Percentiles rank a stretch among this genome's conserved stretches.
Evolutionary conservation across 2,888 invertebrate species (phyloP).

Genomic region (Monoplex corrugatus): DNA sequence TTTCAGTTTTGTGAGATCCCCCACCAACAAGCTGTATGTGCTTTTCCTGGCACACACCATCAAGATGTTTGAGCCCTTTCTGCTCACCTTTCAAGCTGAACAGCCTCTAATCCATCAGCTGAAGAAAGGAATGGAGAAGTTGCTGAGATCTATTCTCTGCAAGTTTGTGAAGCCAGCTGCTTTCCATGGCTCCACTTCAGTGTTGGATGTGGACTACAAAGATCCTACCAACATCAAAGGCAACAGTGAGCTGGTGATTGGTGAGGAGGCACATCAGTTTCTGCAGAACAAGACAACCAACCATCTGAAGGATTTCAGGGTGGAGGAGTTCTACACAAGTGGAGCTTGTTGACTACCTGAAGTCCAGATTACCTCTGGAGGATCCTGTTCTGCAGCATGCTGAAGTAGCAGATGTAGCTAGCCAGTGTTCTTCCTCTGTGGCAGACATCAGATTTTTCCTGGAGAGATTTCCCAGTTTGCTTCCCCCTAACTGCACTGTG

Average conservation of each 20-base stretch:
- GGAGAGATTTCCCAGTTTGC: too few species aligned
- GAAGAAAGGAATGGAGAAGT: not conserved
- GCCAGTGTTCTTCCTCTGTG: too few species aligned
- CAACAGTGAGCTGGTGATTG: slow-evolving; percentile 40
- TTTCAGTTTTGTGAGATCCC: slow-evolving; percentile 5
- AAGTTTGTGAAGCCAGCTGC: slow-evolving; percentile 34
- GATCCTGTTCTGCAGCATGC: too few species aligned
- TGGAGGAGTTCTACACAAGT: too few species aligned
- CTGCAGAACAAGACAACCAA: slow-evolving; percentile 12
- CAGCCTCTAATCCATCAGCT: not conserved
- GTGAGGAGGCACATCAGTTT: slow-evolving; percentile 31
- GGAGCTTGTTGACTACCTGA: too few species aligned
- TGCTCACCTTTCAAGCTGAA: slow-evolving; percentile 13
- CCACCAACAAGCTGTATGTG: slow-evolving; percentile 23
- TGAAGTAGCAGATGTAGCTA: too few species aligned
- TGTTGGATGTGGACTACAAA: slow-evolving; percentile 8
- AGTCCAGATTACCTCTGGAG: too few species aligned
- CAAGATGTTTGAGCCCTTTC: not conserved
- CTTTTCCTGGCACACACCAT: slow-evolving; percentile 18
- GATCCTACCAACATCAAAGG: not conserved
- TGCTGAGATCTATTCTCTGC: slow-evolving; percentile 19
- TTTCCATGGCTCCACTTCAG: too few species aligned
- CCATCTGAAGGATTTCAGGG: slow-evolving; percentile 1
- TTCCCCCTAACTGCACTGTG: too few species aligned
- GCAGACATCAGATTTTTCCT: too few species aligned